Evolutionary conservation across 2,888 invertebrate genomes (phyloP).

Genomic region (Tachystola acroxantha): DNA sequence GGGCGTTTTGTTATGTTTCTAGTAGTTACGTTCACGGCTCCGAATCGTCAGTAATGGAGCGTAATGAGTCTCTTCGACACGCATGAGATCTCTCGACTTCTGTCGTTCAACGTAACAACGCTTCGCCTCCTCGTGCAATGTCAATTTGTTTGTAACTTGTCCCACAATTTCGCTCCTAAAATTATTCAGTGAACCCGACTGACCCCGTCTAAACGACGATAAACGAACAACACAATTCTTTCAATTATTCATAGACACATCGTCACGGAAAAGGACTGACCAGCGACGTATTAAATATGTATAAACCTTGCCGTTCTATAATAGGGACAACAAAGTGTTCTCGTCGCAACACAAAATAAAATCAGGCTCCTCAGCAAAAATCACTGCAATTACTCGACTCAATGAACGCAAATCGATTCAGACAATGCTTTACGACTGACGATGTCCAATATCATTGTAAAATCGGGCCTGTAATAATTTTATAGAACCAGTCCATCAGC

Average conservation of each 20-base stretch:
- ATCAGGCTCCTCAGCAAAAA: slow-evolving; percentile 39
- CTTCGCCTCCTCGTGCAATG: background rate
- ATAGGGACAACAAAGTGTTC: slow-evolving; percentile 44
- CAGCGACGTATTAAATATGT: slow-evolving; percentile 38
- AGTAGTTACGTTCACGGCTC: slow-evolving; percentile 29
- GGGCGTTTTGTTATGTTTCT: slow-evolving; percentile 22
- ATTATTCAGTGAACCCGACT: background rate
- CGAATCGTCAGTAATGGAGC: slow-evolving; percentile 29
- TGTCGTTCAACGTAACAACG: slow-evolving; percentile 1
- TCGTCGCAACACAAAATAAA: slow-evolving; percentile 39
- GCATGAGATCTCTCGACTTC: slow-evolving; percentile 13
- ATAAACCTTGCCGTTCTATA: slow-evolving; percentile 35
- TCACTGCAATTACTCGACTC: slow-evolving; percentile 60
- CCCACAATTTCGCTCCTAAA: background rate
- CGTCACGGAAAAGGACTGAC: slow-evolving; percentile 12
- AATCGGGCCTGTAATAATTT: slow-evolving; percentile 17
- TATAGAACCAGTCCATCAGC: slow-evolving; percentile 14
- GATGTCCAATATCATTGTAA: slow-evolving; percentile 30
- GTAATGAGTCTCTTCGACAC: slow-evolving; percentile 32
- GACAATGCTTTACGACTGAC: slow-evolving; percentile 44
- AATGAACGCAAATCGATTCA: slow-evolving; percentile 59
- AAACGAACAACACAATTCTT: background rate
- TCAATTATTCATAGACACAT: slow-evolving; percentile 3
- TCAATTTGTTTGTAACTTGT: background rate
- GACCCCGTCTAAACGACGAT: background rate